Evolutionary conservation across 1,140 invertebrate species (phyloP), one percentile per base, ranked within the genome.

Genomic region (Neoseiulus cucumeris): DNA sequence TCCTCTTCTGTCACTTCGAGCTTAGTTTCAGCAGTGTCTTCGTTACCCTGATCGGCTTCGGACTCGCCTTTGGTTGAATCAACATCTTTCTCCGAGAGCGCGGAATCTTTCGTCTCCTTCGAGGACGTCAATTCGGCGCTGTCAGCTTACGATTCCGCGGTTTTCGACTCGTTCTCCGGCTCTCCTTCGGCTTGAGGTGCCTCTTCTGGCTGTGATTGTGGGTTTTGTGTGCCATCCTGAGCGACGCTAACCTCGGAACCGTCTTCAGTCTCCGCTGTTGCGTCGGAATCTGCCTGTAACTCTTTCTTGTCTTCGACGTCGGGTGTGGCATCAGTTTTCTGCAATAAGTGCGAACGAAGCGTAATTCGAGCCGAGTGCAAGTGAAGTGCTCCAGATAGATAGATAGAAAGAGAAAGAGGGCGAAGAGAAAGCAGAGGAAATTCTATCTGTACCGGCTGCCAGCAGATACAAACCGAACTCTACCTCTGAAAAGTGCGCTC

Each of bases 251-350:
- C 51, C 51, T 25, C 17, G 22, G 25, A 59, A 59, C 51, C 51
- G 51, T 1, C 14, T 59, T 59, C 51, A 59, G 22, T 17, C 22
- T 59, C 51, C 0, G 22, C 51, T 59, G 14, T 33, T 33, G 22
- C 14, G 14, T 59, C 51, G 51, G 51, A 39, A 39, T 39, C 14
- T 59, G 51, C 51, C 51, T 25, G 25, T 25, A 33, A 59, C 51
- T 59, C 51, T 59, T 12, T 59, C 51, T 59, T 20, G 25, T 59
- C 51, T 12, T 20, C 51, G 25, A 29, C 22, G 51, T 25, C 51
- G n/a, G 51, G 25, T 59, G 33, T 25, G 51, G 51, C 17, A 59
- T 59, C 51, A 59, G 51, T 59, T 59, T 33, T 59, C 51, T 59
- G 51, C 33, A 59, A 59, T 12, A 18, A 59, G 51, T 59, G 51